phyloP scores from a whole-genome alignment of 2,888 invertebrate species.

The Melanostoma scalare region DNA sequence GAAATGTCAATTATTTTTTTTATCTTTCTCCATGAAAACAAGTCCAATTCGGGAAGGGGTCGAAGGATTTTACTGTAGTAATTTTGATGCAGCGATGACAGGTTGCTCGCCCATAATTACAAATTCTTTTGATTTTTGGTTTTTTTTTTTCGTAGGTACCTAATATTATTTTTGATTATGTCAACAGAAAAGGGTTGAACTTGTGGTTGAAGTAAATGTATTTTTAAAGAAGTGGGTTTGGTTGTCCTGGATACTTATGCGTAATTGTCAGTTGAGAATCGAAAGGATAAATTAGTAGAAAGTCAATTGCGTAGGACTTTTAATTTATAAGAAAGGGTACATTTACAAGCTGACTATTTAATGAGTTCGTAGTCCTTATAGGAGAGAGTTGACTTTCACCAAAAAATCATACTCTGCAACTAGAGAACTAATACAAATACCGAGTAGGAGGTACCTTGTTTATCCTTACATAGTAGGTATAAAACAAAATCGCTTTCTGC shows the following conservation, averaged over 20 bases:
- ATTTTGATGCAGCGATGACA: slow-evolving; percentile 70
- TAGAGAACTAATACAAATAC: no score
- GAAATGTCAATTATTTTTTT: slow-evolving; percentile 40
- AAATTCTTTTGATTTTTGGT: slow-evolving; percentile 55
- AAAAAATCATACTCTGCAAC: no score
- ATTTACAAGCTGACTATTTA: no score
- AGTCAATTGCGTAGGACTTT: slow-evolving; percentile 7
- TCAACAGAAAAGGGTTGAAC: slow-evolving; percentile 33
- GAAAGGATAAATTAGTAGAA: slow-evolving; percentile 25
- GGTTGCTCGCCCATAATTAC: slow-evolving; percentile 70
- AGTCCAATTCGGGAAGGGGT: slow-evolving; percentile 18
- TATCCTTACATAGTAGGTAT: no score
- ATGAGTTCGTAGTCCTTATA: no score
- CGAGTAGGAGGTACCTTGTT: no score
- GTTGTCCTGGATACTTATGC: slow-evolving; percentile 38
- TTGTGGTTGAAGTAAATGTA: slow-evolving; percentile 30
- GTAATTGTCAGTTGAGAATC: slow-evolving; percentile 50
- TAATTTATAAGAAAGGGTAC: no score
- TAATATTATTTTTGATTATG: slow-evolving; percentile 44
- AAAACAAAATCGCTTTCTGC: no score
- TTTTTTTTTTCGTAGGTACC: background rate
- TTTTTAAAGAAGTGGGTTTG: slow-evolving; percentile 43
- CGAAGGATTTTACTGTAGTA: slow-evolving; percentile 39
- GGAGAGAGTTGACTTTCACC: no score
- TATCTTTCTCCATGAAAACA: slow-evolving; percentile 29